Conservation (phyloP, 23 tunicate species). For the Botrylloides violaceus region DNA sequence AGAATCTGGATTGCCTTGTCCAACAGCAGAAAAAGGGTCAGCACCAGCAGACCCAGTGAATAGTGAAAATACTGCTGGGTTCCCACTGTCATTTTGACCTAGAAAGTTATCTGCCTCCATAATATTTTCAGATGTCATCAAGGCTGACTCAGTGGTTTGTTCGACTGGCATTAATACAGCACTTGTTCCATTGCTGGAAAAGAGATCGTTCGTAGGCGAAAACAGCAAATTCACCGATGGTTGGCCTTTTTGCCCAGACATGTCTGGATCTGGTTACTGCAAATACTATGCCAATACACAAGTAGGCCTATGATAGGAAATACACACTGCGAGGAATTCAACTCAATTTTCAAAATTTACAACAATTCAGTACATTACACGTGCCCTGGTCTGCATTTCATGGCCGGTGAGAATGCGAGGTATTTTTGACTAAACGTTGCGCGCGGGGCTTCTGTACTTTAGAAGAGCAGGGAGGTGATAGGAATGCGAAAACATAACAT, state of each 20-base stretch:
- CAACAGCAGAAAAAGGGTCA: conserved; percentile 70
- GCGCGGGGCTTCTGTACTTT: too few species aligned
- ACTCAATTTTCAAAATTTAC: too few species aligned
- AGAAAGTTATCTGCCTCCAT: conserved; percentile 56
- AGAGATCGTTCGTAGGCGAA: conserved; percentile 39
- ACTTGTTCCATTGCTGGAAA: conserved; percentile 23
- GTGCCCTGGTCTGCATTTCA: too few species aligned
- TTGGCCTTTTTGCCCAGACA: conserved; percentile 42
- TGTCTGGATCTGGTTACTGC: background rate
- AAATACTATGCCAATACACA: too few species aligned
- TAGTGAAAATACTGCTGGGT: conserved; percentile 49
- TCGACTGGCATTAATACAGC: conserved; percentile 81
- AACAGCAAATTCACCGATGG: conserved; percentile 57
- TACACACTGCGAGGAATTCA: too few species aligned
- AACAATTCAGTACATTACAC: too few species aligned
- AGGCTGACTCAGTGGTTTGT: conserved; percentile 40
- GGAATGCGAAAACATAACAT: too few species aligned
- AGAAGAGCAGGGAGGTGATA: too few species aligned
- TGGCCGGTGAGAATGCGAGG: too few species aligned
- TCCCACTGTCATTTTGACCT: conserved; percentile 27
- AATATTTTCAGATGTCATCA: conserved; percentile 34
- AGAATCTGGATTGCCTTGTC: background rate
- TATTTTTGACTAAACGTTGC: too few species aligned
- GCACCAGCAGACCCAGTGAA: conserved; percentile 34
- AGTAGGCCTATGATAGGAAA: too few species aligned